Evolutionary conservation across 2,888 invertebrate species (phyloP), one percentile per base, ranked within the genome.

Genomic region (Octodonta nipae): DNA sequence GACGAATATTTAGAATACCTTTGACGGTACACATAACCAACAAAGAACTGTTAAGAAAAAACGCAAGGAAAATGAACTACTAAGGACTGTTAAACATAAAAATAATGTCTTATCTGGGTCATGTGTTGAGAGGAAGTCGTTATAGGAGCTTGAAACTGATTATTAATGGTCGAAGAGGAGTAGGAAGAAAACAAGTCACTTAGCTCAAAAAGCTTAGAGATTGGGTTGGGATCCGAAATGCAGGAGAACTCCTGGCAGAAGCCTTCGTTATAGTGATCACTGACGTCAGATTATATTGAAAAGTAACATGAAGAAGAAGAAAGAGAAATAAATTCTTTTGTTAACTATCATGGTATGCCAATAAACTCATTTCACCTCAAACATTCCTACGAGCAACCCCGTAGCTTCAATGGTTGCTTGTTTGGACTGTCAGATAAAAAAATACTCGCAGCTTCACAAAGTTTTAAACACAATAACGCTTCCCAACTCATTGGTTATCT

Each of bases 1-100:
- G 20, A 20, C 20, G 20, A 20, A 20, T 20, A n/a, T n/a, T 20
- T 20, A 20, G 20, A 20, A 20, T 20, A 20, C n/a, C 20, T 20
- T 20, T 6, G 20, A 20, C 6, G n/a, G 20, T n/a, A 20, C 20
- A 7, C n/a, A 20, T 7, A 20, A 20, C 20, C n/a, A 20, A 20
- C 20, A 6, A 20, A 20, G 20, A 20, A 20, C 7, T n/a, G 20
- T 20, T 20, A 20, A 20, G 20, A 20, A 20, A 6, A 20, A 20
- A 20, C 6, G n/a, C 20, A 20, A 20, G 20, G 20, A 7, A 7
- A 20, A n/a, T 6, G 20, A 20, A 20, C n/a, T 20, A 20, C 20
- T 20, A 20, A 20, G 20, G n/a, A 20, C 20, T 20, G 6, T 20
- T 20, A 20, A 20, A n/a, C n/a, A 20, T 20, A 20, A n/a, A n/a